A percentile compares a stretch with the other conserved stretches of the same genome.
phyloP scores from a whole-genome alignment of 2,797 vertebrate species.

The Macropodus opercularis region DNA sequence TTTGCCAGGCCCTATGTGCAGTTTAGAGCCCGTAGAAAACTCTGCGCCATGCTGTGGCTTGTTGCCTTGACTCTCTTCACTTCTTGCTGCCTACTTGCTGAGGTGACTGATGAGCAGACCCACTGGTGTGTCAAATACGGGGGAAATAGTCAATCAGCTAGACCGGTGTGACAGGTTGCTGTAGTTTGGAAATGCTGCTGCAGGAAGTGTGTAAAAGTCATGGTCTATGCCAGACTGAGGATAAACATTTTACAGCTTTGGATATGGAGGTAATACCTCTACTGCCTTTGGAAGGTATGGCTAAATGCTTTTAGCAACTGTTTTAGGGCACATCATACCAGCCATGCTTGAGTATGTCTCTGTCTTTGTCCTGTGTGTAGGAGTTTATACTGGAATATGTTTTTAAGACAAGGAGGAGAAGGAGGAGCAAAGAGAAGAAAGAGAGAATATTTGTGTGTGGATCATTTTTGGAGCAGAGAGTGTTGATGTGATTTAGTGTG shows the following conservation, averaged over 20 bases:
- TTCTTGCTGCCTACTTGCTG: constrained; percentile 61
- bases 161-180: constrained; percentile 54
- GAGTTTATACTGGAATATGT: constrained; percentile 14
- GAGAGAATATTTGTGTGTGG: constrained; percentile 23
- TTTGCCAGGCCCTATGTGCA: constrained; percentile 28
- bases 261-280: constrained; percentile 51
- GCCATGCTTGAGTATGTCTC: constrained; percentile 8
- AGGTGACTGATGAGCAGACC: constrained; percentile 75
- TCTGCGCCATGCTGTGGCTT: constrained; percentile 49
- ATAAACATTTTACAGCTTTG: constrained; percentile 66
- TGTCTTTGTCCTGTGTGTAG: constrained; percentile 15
- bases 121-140: constrained; percentile 74
- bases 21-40: constrained; percentile 52
- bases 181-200: constrained; percentile 56
- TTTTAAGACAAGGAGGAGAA: constrained; percentile 31
- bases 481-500: constrained; percentile 70
- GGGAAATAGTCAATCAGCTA: constrained; percentile 73
- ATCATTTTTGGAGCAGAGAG: constrained; percentile 60
- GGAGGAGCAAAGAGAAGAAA: constrained; percentile 25
- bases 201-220: constrained; percentile 65
- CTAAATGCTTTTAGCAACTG: constrained; percentile 52
- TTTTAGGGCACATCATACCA: constrained; percentile 42
- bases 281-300: constrained; percentile 42
- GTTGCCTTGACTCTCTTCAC: constrained; percentile 42
- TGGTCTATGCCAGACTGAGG: constrained; percentile 56